Base-by-base conservation (phyloP, 2,888 invertebrate genomes). In the Polyommatus iphigenia region DNA sequence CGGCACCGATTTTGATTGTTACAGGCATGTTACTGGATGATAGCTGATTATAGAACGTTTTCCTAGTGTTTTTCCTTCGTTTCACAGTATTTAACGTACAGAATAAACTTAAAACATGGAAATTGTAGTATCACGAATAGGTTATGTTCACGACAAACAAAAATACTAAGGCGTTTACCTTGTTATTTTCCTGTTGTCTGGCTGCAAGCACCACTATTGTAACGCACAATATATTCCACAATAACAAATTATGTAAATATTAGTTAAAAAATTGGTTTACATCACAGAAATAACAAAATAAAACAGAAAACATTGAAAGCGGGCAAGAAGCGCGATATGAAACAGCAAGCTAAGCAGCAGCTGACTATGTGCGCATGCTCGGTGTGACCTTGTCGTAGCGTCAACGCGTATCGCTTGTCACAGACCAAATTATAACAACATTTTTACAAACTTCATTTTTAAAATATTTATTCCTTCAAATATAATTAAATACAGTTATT, bases 271-370 rank as follows among this genome's bases (percentile, higher is more conserved):
- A 91, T 90, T 87, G 88, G 93, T 90, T 94, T 93, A 94, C 91
- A 91, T 93, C 91, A 94, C 94, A 94, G 90, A 93, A 94, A 93
- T 91, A 94, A 94, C 93, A 90, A 91, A 94, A 93, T 93, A 93
- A 92, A 94, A 94, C 94, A 87, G 91, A 94, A 94, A 94, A 94
- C 94, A 94, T 94, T 91, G 89, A 94, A 94, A 94, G 94, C 94
- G 91, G 92, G 94, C 94, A 94, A 94, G 91, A 94, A 94, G 94
- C 94, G 94, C 94, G 94, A 94, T 94, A 94, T 95, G 95, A 94
- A 95, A 95, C 95, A 94, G 95, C 95, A 95, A 95, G 95, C 94
- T 93, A 95, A 95, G 95, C 95, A 95, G 95, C 95, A 95, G 95
- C 95, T 95, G 95, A 95, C 95, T 95, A 89, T 87, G 87, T 86